A percentile compares a stretch with the other conserved stretches of the same genome.
These are phyloP conservation scores for Emesis russula DNA, from an alignment of 2,888 invertebrate genomes.

Conservation along the genomic window DNA sequence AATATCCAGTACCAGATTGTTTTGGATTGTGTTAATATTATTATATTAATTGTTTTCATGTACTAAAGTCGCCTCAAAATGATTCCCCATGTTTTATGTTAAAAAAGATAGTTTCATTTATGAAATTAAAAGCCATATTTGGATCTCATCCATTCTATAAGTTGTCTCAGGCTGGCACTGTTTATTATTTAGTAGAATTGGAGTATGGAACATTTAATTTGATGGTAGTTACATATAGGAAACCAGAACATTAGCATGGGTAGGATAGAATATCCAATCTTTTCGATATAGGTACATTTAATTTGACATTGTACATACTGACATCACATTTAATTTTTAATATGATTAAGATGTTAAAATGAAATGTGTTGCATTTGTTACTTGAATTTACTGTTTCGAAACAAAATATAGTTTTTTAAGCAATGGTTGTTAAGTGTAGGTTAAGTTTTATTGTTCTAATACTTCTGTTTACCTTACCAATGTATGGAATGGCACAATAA, in stretches of 20 bases:
- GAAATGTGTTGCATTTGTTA: conserved; percentile 91
- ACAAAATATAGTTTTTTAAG: conserved; percentile 92
- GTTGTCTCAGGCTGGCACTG: not conserved
- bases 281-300: conserved; percentile 44
- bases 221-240: not conserved
- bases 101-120: not conserved
- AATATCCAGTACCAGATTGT: not conserved
- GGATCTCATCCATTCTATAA: not conserved
- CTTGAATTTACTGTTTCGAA: conserved; percentile 92
- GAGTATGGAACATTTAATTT: not conserved
- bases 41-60: not conserved
- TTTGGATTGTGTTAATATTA: not conserved
- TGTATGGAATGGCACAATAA: conserved; percentile 73
- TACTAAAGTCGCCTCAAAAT: not conserved
- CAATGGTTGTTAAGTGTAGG: conserved; percentile 86
- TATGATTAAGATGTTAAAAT: conserved; percentile 88
- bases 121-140: not conserved
- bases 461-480: conserved; percentile 67
- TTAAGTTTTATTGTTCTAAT: conserved; percentile 81
- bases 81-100: not conserved
- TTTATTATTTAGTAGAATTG: not conserved
- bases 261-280: conserved; percentile 72
- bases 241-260: not conserved
- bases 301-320: conserved; percentile 92
- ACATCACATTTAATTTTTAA: conserved; percentile 92